Conservation (phyloP, 2,113 vertebrate genomes). For the Malurus cyaneus region DNA sequence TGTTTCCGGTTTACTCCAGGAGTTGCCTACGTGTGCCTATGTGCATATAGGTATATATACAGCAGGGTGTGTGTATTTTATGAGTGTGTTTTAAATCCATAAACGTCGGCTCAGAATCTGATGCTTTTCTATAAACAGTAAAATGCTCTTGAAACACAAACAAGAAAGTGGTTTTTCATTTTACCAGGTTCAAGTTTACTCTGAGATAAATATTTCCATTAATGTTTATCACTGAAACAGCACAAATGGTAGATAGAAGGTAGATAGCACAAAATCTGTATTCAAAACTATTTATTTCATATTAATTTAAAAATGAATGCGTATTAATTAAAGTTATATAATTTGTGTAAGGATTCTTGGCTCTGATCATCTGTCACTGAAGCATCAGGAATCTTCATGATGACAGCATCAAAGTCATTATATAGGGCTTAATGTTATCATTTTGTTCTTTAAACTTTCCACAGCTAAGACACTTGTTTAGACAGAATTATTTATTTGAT, state of each 20-base stretch:
- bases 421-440: background rate
- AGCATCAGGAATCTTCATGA: background rate
- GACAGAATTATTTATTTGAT: background rate
- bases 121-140: slow-evolving; percentile 4
- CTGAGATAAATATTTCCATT: background rate
- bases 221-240: background rate
- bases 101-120: background rate
- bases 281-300: background rate
- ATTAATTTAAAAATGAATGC: background rate
- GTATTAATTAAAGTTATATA: background rate
- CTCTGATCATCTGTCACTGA: background rate
- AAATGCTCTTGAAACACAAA: background rate
- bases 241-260: background rate
- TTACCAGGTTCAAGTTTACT: background rate
- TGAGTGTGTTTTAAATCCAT: background rate
- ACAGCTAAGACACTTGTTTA: background rate
- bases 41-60: background rate
- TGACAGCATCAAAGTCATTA: background rate
- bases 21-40: background rate
- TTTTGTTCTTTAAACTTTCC: background rate
- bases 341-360: background rate
- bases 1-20: background rate
- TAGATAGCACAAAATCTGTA: background rate
- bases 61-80: background rate
- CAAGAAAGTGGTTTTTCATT: background rate